A percentile compares a stretch with the other conserved stretches of the same genome.
These are phyloP conservation scores for Scaptomyza polygonia DNA, from an alignment of 2,888 invertebrate species.

Conservation along the genomic window DNA sequence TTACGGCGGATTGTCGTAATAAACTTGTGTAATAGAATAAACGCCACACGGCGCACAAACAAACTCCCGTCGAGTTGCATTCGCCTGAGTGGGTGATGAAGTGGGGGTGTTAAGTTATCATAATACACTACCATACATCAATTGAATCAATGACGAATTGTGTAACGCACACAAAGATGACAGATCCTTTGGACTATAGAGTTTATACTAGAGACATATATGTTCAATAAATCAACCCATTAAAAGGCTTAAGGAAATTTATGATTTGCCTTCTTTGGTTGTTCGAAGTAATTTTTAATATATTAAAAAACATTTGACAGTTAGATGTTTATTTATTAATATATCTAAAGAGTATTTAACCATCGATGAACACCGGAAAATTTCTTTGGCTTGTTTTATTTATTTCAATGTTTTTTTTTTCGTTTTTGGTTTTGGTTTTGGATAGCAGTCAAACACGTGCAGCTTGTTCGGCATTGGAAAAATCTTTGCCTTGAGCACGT, in stretches of 20 bases:
- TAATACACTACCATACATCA: constrained; percentile 6
- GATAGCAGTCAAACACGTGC: constrained; percentile 67
- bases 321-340: too few relatives aligned
- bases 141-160: not conserved
- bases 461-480: constrained; percentile 80
- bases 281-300: too few relatives aligned
- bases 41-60: constrained; percentile 74
- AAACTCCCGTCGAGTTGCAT: constrained; percentile 62
- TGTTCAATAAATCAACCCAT: too few relatives aligned
- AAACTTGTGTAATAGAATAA: constrained; percentile 81
- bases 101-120: constrained; percentile 9
- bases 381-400: constrained; percentile 1
- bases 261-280: too few relatives aligned
- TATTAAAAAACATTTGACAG: too few relatives aligned
- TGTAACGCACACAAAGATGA: too few relatives aligned
- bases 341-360: constrained; percentile 8
- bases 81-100: constrained; percentile 39
- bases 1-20: constrained; percentile 71
- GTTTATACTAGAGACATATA: too few relatives aligned
- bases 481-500: constrained; percentile 83
- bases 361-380: not conserved
- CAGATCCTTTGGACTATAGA: too few relatives aligned
- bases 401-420: constrained; percentile 2
- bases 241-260: too few relatives aligned
- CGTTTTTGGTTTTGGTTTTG: constrained; percentile 45